A percentile compares a stretch with the other conserved stretches of the same genome.
phyloP scores from a whole-genome alignment of 2,113 vertebrate genomes.

The Heterotilapia buettikoferi region DNA sequence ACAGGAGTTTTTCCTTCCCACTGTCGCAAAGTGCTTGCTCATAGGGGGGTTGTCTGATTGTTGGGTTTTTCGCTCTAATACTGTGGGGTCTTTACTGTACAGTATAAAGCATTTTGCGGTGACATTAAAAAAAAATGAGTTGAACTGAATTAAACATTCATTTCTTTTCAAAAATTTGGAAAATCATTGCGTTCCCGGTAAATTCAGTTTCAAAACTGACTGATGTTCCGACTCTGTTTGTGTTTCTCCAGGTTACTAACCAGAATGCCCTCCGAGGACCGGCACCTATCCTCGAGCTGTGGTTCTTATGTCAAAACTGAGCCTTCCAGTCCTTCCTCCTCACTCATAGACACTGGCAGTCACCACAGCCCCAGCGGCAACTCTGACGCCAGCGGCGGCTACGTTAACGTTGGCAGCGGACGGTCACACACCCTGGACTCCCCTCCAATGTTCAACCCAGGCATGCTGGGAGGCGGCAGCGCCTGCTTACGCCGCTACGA shows the following conservation, averaged over 20 bases:
- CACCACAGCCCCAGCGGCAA: conserved; percentile 92
- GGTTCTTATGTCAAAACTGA: conserved; percentile 96
- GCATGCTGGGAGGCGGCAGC: conserved; percentile 73
- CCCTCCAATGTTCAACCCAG: conserved; percentile 84
- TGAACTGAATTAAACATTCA: background rate
- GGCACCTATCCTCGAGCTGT: conserved; percentile 87
- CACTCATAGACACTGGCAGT: conserved; percentile 87
- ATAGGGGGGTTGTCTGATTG: background rate
- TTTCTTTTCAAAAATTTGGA: background rate
- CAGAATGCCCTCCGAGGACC: conserved; percentile 90
- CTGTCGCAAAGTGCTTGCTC: background rate
- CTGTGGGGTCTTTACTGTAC: background rate
- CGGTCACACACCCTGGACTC: conserved; percentile 88
- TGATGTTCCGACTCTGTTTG: background rate
- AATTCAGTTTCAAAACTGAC: background rate
- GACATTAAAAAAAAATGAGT: background rate
- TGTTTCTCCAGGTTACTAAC: conserved; percentile 80
- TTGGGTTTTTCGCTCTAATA: background rate
- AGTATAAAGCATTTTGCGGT: background rate
- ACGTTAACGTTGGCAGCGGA: conserved; percentile 77
- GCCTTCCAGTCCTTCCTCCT: conserved; percentile 88
- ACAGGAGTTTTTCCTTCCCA: background rate
- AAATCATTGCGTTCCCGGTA: background rate
- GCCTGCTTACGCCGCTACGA: conserved; percentile 89
- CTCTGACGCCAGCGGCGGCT: conserved; percentile 88